phyloP scores from a whole-genome alignment of 2,888 invertebrate genomes.

The Lepidonotus clava region DNA sequence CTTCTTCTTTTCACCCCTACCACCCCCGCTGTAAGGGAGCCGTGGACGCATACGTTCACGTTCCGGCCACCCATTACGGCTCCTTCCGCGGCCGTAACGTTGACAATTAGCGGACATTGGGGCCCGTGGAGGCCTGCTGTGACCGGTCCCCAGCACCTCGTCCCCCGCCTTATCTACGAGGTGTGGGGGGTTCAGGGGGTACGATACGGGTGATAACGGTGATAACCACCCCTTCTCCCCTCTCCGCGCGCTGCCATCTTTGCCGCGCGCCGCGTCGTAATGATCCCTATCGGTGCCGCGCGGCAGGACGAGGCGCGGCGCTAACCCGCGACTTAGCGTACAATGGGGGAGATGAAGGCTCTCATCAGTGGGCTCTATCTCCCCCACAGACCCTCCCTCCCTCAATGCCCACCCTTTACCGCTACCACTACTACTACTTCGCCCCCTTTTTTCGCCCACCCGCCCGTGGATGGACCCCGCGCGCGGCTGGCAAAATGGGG shows the following conservation, averaged over 20 bases:
- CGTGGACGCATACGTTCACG: too few relatives aligned
- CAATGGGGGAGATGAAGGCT: slow-evolving; percentile 17
- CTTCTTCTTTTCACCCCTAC: too few relatives aligned
- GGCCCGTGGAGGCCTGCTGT: too few relatives aligned
- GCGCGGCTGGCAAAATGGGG: background rate
- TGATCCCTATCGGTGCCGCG: background rate
- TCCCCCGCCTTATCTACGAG: too few relatives aligned
- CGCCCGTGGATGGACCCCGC: background rate
- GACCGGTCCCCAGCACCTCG: too few relatives aligned
- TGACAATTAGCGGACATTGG: background rate
- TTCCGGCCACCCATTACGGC: too few relatives aligned
- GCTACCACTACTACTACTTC: background rate
- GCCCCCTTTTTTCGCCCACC: background rate
- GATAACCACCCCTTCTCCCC: background rate
- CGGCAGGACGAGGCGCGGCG: background rate
- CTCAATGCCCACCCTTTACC: background rate
- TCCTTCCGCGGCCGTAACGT: too few relatives aligned
- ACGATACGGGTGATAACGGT: too few relatives aligned
- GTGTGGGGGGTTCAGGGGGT: too few relatives aligned
- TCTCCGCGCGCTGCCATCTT: background rate
- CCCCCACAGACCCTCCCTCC: background rate
- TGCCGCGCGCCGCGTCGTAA: background rate
- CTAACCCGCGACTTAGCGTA: background rate
- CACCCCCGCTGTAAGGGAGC: too few relatives aligned
- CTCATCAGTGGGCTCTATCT: background rate